These are phyloP conservation scores for Phoenicopterus ruber DNA, from an alignment of 2,113 vertebrate species.

Conservation along the genomic window DNA sequence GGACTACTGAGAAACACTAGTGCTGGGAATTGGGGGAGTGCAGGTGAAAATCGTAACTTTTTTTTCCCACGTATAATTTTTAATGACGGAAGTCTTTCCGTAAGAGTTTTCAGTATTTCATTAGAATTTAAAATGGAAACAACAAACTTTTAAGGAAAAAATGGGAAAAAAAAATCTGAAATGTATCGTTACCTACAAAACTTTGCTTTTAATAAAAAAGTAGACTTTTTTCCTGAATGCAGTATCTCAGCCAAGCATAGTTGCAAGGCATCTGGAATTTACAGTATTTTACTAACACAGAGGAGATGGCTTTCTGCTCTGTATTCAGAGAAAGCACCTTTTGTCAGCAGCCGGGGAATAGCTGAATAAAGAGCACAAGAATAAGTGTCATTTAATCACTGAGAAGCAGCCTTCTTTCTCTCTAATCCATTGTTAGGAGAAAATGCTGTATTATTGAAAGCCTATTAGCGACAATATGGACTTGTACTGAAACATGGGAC, in stretches of 20 bases:
- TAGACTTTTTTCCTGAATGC: not conserved
- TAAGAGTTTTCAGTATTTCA: not conserved
- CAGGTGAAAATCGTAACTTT: not conserved
- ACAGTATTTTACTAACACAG: not conserved
- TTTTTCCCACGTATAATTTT: not conserved
- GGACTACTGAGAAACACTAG: accelerated
- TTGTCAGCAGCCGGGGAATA: not conserved
- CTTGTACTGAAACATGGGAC: not conserved
- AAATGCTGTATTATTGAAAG: not conserved
- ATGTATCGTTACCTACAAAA: not conserved
- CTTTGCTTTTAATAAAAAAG: not conserved
- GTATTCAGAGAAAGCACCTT: slow-evolving; percentile 6
- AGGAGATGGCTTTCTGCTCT: not conserved
- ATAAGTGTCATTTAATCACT: not conserved
- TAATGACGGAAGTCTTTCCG: not conserved
- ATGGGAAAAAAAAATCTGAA: not conserved
- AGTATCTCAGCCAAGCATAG: not conserved
- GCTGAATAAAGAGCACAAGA: not conserved
- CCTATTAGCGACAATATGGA: not conserved
- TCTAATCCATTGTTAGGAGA: not conserved
- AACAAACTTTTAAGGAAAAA: not conserved
- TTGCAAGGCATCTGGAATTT: not conserved
- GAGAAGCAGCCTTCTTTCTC: not conserved
- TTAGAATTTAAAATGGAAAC: not conserved
- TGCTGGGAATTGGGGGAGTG: not conserved